Percentiles rank a stretch among this genome's conserved stretches.
phyloP scores from a whole-genome alignment of 2,888 invertebrate genomes.

The Melinopterus prodromus region DNA sequence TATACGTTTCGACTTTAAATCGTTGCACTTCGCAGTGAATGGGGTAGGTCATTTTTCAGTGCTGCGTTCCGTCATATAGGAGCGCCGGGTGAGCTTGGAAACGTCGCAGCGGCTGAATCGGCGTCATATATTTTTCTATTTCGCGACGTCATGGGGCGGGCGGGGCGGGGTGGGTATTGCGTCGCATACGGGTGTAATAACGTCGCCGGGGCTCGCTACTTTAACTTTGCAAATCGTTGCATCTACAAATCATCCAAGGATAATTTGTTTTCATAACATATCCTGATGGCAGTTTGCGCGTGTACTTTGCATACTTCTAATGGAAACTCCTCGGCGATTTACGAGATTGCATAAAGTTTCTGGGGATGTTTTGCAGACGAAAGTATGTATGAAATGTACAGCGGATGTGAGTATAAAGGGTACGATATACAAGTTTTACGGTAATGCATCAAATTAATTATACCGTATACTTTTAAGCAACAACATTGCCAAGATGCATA shows the following conservation, averaged over 20 bases:
- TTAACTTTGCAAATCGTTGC: constrained; percentile 4
- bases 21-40: constrained; percentile 4
- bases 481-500: no score
- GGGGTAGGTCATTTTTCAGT: neutral
- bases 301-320: neutral
- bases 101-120: neutral
- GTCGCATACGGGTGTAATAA: neutral
- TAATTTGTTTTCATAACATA: constrained; percentile 4
- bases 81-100: neutral
- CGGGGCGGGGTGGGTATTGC: neutral
- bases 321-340: neutral
- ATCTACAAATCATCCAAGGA: constrained; percentile 4
- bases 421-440: no score
- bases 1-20: neutral
- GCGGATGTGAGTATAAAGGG: neutral
- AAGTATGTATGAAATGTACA: neutral
- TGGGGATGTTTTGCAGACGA: neutral
- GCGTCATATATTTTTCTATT: constrained; percentile 4
- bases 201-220: neutral
- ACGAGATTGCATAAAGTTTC: neutral
- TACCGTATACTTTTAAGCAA: no score
- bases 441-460: no score
- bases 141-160: neutral
- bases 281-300: neutral
- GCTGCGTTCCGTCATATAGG: neutral